phyloP scores from a whole-genome alignment of 2,797 vertebrate genomes.

The Leptatherina wallacei region DNA sequence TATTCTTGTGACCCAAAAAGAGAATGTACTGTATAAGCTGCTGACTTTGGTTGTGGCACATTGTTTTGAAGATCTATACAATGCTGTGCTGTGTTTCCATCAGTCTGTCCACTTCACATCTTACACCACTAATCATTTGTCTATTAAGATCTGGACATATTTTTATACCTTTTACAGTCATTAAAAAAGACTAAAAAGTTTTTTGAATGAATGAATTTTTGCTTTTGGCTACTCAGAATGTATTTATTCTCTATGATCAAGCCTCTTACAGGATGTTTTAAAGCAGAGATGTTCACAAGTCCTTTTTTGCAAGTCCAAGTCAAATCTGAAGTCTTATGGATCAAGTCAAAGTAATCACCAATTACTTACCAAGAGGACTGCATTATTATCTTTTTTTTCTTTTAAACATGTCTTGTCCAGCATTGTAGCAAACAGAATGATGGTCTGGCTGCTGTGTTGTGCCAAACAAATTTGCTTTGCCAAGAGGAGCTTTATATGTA shows the following conservation, averaged over 20 bases:
- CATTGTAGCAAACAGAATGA: too few species aligned
- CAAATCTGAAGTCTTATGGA: too few species aligned
- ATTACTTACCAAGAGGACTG: too few species aligned
- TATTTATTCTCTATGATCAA: background rate
- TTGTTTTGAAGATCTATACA: slow-evolving; percentile 44
- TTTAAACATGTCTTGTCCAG: too few species aligned
- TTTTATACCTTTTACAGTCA: slow-evolving; percentile 74
- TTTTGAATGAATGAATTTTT: slow-evolving; percentile 51
- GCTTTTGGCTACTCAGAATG: slow-evolving; percentile 11
- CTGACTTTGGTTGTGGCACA: slow-evolving; percentile 39
- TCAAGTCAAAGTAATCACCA: too few species aligned
- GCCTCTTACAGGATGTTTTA: background rate
- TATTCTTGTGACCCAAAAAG: slow-evolving; percentile 64
- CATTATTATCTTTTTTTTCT: too few species aligned
- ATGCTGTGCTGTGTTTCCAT: slow-evolving; percentile 26
- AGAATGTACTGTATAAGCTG: slow-evolving; percentile 71
- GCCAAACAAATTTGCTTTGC: too few species aligned
- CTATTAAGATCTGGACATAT: slow-evolving; percentile 44
- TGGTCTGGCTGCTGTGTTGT: too few species aligned
- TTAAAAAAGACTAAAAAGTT: slow-evolving; percentile 63
- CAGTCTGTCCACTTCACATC: slow-evolving; percentile 34
- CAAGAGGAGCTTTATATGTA: too few species aligned
- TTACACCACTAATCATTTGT: slow-evolving; percentile 48
- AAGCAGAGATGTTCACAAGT: background rate
- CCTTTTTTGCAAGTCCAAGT: too few species aligned